Base-by-base conservation (phyloP, 2,797 vertebrate genomes). In the Microctenopoma steveboyesi region DNA sequence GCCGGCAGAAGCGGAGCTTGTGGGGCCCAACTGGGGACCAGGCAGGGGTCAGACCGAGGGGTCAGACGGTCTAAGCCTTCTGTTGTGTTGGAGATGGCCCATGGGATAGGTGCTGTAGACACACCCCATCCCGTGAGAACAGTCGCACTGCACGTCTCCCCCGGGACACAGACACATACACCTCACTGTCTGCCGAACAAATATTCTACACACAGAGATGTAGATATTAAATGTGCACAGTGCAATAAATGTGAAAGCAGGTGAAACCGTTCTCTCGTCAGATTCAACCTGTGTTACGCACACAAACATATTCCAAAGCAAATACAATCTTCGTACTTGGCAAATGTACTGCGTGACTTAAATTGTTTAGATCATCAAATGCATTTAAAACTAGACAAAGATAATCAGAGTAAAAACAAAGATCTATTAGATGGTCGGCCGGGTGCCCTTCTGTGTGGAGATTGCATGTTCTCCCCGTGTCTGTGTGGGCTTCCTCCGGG, bases 121-220 rank as follows among this genome's bases (percentile, higher is more conserved):
- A 78, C 64, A 81, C 55, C 74, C 80, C 58, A 46, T 70, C 84
- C 88, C 80, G 83, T 89, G 88, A 91, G 91, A 92, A 91, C 82
- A 15, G 43, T 25, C 56, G 11, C 54, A 54, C 54, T 45, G 59
- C 39, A 15, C 3, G n/a, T 68, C 73, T 88, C 84, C 79, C 83
- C 81, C 61, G 75, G 74, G 56, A 81, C 67, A 47, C 51, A 69
- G 13, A 72, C 45, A 75, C 27, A 64, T 47, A 46, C 49, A 72
- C 40, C 52, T 25, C 14, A 39, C 63, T 16, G 53, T 57, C 64
- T 81, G 73, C 64, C 49, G 30, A 76, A 43, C 78, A 79, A 73
- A 75, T 81, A 50, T 86, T 49, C 50, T 33, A 27, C 47, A 70
- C 16, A 58, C 27, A 69, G 9, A 64, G 7, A 70, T 33, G 59